These are phyloP conservation scores for Hesperia comma DNA, from an alignment of 2,888 invertebrate species.

Conservation along the genomic window DNA sequence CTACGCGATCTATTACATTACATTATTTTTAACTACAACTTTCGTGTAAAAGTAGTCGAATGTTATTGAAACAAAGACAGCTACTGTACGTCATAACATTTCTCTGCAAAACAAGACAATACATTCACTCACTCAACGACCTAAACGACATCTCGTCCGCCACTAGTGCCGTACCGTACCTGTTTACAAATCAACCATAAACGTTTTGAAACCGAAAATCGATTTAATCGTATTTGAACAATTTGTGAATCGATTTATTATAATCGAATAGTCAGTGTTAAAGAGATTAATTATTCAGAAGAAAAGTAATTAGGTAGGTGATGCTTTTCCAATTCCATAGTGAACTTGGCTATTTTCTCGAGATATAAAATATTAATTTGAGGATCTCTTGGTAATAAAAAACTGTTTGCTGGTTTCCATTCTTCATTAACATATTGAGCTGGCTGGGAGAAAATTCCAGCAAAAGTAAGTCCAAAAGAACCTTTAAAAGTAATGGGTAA, in stretches of 20 bases:
- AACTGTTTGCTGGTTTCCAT: conserved; percentile 75
- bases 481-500: conserved; percentile 57
- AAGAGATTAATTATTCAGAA: conserved; percentile 38
- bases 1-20: conserved; percentile 70
- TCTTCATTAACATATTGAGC: conserved; percentile 65
- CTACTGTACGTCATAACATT: conserved; percentile 83
- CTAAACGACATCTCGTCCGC: conserved; percentile 56
- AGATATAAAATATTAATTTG: conserved; percentile 66
- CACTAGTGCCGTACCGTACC: conserved; percentile 54
- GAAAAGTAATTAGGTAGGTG: conserved; percentile 55
- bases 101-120: conserved; percentile 60
- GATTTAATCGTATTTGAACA: conserved; percentile 1
- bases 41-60: conserved; percentile 60
- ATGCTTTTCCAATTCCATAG: conserved; percentile 53
- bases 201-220: conserved; percentile 16
- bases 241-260: not conserved
- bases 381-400: conserved; percentile 63
- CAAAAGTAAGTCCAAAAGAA: conserved; percentile 78
- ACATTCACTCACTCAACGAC: conserved; percentile 49
- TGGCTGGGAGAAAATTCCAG: conserved; percentile 85
- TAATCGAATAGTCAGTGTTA: not conserved
- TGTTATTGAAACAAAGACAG: conserved; percentile 79
- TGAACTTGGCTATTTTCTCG: conserved; percentile 59
- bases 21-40: conserved; percentile 64
- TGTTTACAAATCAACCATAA: conserved; percentile 35